Evolutionary conservation across 2,888 invertebrate genomes (phyloP).

Genomic region (Mimas tiliae): DNA sequence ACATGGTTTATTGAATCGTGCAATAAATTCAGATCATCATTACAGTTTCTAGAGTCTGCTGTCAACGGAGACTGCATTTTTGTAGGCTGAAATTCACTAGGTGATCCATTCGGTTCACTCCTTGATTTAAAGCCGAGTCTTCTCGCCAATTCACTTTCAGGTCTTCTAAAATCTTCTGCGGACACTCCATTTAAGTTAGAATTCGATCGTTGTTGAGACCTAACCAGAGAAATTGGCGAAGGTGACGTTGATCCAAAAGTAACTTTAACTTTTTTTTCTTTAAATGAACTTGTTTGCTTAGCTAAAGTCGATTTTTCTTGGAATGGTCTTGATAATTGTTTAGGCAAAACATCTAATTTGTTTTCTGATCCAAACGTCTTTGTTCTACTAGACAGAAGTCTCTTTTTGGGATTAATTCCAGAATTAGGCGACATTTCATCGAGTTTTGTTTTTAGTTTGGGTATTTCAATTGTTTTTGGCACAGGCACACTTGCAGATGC

Average conservation of each 20-base stretch:
- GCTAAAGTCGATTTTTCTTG: slow-evolving; percentile 37
- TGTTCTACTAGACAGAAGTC: slow-evolving; percentile 28
- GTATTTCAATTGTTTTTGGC: slow-evolving; percentile 46
- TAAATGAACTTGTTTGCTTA: slow-evolving; percentile 37
- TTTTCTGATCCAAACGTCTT: slow-evolving; percentile 27
- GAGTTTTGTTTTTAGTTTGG: slow-evolving; percentile 39
- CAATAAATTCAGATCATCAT: background rate
- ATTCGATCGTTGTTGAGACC: background rate
- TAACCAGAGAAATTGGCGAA: slow-evolving; percentile 9
- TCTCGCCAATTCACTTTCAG: slow-evolving; percentile 1
- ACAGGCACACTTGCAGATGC: slow-evolving; percentile 49
- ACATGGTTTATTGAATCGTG: background rate
- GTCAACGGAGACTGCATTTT: background rate
- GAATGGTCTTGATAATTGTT: slow-evolving; percentile 27
- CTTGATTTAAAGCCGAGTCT: slow-evolving; percentile 4
- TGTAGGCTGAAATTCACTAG: slow-evolving; percentile 35
- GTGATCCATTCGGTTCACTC: slow-evolving; percentile 19
- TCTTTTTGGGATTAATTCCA: slow-evolving; percentile 33
- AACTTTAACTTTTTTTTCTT: slow-evolving; percentile 50
- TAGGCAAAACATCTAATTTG: slow-evolving; percentile 11
- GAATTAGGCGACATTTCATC: slow-evolving; percentile 33
- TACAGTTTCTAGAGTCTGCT: background rate
- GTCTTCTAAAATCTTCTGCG: background rate
- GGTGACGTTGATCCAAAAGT: slow-evolving; percentile 41
- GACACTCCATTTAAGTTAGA: background rate